Evolutionary conservation across 1,140 invertebrate species (phyloP).

Genomic region (Microplitis mediator): DNA sequence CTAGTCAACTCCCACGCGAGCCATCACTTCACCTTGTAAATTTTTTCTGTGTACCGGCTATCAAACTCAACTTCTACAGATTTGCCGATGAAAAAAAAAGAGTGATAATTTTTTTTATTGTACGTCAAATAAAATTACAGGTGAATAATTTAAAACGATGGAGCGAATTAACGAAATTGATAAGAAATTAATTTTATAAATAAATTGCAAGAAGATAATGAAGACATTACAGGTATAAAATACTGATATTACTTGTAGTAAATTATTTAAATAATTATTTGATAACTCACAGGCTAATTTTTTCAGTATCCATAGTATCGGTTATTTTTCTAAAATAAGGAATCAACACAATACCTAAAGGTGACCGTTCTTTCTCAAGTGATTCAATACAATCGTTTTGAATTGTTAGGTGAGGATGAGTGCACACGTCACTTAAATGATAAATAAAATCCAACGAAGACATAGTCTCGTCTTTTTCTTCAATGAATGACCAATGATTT

Average conservation of each 20-base stretch:
- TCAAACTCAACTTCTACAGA: too few relatives aligned
- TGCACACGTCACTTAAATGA: slow-evolving; percentile 11
- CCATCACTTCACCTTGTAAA: too few relatives aligned
- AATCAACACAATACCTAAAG: neutral
- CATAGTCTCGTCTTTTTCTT: neutral
- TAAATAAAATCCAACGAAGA: slow-evolving; percentile 3
- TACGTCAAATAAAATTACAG: too few relatives aligned
- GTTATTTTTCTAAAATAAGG: neutral
- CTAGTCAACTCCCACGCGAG: too few relatives aligned
- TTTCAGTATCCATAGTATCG: slow-evolving; percentile 52
- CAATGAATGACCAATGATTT: neutral
- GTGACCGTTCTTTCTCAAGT: neutral
- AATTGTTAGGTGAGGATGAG: neutral
- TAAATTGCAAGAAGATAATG: neutral
- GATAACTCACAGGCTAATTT: slow-evolving; percentile 55
- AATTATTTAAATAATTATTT: slow-evolving; percentile 4
- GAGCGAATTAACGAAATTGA: too few relatives aligned
- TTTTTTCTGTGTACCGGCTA: too few relatives aligned
- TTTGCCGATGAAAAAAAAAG: too few relatives aligned
- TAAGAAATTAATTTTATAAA: neutral
- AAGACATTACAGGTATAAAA: neutral
- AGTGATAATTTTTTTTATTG: too few relatives aligned
- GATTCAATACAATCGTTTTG: neutral
- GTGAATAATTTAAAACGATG: too few relatives aligned
- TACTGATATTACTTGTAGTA: neutral